These are phyloP conservation scores for Meteorus colon DNA, from an alignment of 2,888 invertebrate species.

Conservation along the genomic window DNA sequence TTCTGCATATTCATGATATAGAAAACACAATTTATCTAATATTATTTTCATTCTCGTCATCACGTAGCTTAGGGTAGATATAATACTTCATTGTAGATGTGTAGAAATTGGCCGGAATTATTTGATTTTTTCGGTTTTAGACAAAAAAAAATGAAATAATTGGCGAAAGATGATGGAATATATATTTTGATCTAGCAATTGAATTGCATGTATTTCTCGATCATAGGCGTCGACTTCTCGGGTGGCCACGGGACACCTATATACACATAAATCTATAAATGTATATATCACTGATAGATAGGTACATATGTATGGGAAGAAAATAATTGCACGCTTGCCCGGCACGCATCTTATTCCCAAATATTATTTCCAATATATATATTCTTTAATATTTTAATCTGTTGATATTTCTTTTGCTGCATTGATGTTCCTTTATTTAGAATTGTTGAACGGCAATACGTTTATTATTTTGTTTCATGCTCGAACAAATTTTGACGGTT, in stretches of 20 bases:
- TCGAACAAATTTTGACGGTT: not conserved
- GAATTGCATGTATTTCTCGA: conserved; percentile 67
- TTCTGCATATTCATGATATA: conserved; percentile 20
- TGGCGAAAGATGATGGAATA: conserved; percentile 12
- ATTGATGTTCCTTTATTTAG: conserved; percentile 34
- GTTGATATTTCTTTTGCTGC: conserved; percentile 19
- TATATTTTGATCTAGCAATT: conserved; percentile 72
- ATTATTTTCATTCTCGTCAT: conserved; percentile 21
- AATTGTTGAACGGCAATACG: not conserved
- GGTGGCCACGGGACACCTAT: conserved; percentile 44
- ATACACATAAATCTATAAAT: conserved; percentile 5
- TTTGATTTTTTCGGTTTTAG: not conserved
- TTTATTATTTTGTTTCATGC: not conserved
- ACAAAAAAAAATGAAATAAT: conserved; percentile 8
- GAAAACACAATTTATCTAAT: not conserved
- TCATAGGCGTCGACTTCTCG: conserved; percentile 56
- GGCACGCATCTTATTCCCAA: conserved; percentile 48
- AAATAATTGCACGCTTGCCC: conserved; percentile 63
- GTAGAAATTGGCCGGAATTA: not conserved
- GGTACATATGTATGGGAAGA: conserved; percentile 59
- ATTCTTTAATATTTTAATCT: conserved; percentile 15
- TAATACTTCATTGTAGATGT: conserved; percentile 25
- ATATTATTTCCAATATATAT: conserved; percentile 25
- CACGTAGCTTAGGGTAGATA: conserved; percentile 23
- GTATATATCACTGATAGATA: not conserved